Conservation (phyloP, 1,140 invertebrate species). For the Eupristina koningsbergeri region DNA sequence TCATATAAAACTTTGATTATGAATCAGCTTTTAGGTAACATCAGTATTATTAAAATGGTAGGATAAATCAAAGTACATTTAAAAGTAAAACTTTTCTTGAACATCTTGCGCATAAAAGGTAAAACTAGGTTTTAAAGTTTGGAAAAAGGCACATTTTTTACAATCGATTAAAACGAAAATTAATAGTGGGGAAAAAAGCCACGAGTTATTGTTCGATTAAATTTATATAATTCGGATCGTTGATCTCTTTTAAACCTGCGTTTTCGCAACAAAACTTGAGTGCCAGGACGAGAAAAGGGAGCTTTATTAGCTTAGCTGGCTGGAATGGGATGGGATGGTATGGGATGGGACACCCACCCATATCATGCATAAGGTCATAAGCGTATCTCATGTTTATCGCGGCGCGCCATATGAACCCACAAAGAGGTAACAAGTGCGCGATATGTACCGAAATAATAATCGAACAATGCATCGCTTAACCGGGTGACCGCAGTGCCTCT, state of each 20-base stretch:
- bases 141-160: too few relatives aligned
- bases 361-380: neutral
- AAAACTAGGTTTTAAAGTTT: too few relatives aligned
- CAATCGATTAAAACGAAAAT: too few relatives aligned
- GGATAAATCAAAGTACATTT: too few relatives aligned
- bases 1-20: too few relatives aligned
- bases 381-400: slow-evolving; percentile 21
- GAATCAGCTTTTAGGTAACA: too few relatives aligned
- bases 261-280: neutral
- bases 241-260: neutral
- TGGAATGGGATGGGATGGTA: too few relatives aligned
- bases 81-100: too few relatives aligned
- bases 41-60: too few relatives aligned
- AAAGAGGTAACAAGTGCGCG: slow-evolving; percentile 74
- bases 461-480: slow-evolving; percentile 73
- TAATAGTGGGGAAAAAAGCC: too few relatives aligned
- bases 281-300: neutral
- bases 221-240: neutral
- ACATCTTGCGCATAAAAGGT: too few relatives aligned
- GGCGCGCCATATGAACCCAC: slow-evolving; percentile 63
- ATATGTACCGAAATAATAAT: slow-evolving; percentile 75
- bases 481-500: slow-evolving; percentile 60
- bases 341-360: too few relatives aligned
- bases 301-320: slow-evolving; percentile 27
- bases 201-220: neutral